Base-by-base conservation (phyloP, 2,797 vertebrate species). In the Echeneis naucrates region DNA sequence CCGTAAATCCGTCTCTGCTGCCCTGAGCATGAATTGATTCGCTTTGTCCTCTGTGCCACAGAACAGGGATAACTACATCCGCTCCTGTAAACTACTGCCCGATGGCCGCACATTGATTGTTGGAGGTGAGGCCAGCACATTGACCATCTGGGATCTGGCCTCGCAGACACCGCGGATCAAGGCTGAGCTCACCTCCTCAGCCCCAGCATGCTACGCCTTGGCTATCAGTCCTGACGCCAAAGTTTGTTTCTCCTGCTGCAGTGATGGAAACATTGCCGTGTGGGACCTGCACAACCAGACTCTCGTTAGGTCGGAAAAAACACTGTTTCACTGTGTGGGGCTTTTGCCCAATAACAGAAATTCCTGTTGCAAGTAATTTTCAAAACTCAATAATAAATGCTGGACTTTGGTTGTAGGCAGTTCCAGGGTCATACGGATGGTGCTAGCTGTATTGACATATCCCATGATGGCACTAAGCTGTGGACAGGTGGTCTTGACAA, bases 131-230 rank as follows among this genome's bases (percentile, higher is more conserved):
- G 94, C 94, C 92, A 98, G 97, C 91, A 98, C 97, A 0, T 90
- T 98, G 93, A 97, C 97, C 92, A 98, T 98, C 91, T 98, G 97
- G 97, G 97, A 98, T 90, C 91, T 98, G 92, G 97, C 97, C 76
- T 96, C 97, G 56, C 97, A 96, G 12, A 98, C 97, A 76, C 97
- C 97, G 0, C 96, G 97, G 66, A 98, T 98, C 91, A 98, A 98
- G 90, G 97, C 97, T 1, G 97, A 98, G 90, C 92, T 98, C 90
- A 98, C 97, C 2, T 98, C 97, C 35, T 98, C 97, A 71, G 96
- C 96, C 5, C 96, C 96, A 0, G 96, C 96, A 8, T 97, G 96
- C 92, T 97, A 97, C 1, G 96, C 96, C 56, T 87, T 97, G 92
- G 96, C 96, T 88, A 97, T 97, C 94, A 97, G 96, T 91, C 96